A percentile compares a stretch with the other conserved stretches of the same genome.
Evolutionary conservation across 92 coral and sea anemone genomes (phyloP).

Genomic region (Porites lobata): DNA sequence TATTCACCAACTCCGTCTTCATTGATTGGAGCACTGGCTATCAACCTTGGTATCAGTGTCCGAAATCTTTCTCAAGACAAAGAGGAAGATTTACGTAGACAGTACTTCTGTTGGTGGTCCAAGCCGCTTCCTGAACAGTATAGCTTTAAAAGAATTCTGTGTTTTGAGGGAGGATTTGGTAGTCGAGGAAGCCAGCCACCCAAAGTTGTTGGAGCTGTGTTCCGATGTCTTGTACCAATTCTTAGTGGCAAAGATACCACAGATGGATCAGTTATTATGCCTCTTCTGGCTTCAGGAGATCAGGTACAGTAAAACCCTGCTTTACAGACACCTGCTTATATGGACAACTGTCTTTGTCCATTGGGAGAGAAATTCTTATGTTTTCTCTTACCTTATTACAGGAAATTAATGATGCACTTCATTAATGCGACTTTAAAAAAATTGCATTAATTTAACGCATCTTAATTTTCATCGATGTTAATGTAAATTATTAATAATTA

Average conservation of each 20-base stretch:
- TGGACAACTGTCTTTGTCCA: too few relatives aligned
- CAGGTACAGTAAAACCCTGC: conserved; percentile 60
- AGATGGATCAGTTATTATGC: conserved; percentile 94
- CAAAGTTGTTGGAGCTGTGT: conserved; percentile 92
- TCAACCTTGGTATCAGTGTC: conserved; percentile 86
- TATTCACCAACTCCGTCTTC: conserved; percentile 92
- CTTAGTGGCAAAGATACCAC: conserved; percentile 69
- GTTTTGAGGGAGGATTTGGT: conserved; percentile 98
- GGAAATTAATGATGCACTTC: too few relatives aligned
- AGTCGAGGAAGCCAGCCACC: conserved; percentile 74
- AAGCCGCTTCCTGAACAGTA: conserved; percentile 83
- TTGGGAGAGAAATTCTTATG: too few relatives aligned
- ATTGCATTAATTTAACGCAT: too few relatives aligned
- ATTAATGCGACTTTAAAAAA: too few relatives aligned
- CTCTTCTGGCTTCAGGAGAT: conserved; percentile 92
- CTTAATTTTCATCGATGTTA: too few relatives aligned
- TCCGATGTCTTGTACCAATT: conserved; percentile 92
- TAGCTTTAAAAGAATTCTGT: conserved; percentile 84
- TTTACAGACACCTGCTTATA: too few relatives aligned
- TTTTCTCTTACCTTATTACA: too few relatives aligned
- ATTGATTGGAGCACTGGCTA: conserved; percentile 87
- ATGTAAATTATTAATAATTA: too few relatives aligned
- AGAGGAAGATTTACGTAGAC: conserved; percentile 91
- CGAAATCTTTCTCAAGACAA: conserved; percentile 82
- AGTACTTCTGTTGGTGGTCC: conserved; percentile 99